Evolutionary conservation across 1,140 invertebrate species (phyloP), one percentile per base, ranked within the genome.

Genomic region (Drosophila kohkoa): DNA sequence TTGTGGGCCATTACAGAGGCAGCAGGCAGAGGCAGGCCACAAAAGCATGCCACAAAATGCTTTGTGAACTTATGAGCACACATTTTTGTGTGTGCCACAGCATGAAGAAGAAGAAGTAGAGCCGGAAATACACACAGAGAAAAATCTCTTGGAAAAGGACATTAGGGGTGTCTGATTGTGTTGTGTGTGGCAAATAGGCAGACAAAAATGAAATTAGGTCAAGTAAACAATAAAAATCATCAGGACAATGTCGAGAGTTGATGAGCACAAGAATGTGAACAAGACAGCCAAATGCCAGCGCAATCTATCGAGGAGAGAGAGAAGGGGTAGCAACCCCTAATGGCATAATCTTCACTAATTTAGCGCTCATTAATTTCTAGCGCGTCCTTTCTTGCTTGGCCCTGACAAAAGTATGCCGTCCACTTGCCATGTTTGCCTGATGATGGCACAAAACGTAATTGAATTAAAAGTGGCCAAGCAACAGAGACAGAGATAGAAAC

Each of bases 321-420:
- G 13, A 35, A 32, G 60, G 32, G 41, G 32, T 52, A 59, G 54
- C 13, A 35, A 75, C 81, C 81, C 86, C 78, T 88, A 88, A 88
- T 89, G 82, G 77, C 87, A 86, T 91, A 89, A 91, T 91, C 85
- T 91, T 75, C 65, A 82, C 85, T 89, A 91, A 91, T 91, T 91
- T 91, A 86, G 89, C 89, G 73, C 89, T 91, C 89, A 89, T 91
- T 91, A 86, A 91, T 86, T 91, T 86, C 83, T 75, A 77, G 77
- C 83, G 76, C 72, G 67, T 52, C 66, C 66, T 70, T 25, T 70
- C 48, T 62, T 28, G 10, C 30, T 25, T 16, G 28, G 10, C 25
- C 48, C 30, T 32, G 30, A 0, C 30, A 32, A 32, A 28, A n/a
- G 3, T 30, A 28, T 30, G 25, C 5, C 49, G 25, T 49, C 48